Percentiles rank a stretch among this genome's conserved stretches.
These are phyloP conservation scores for Prunella strophiata DNA, from an alignment of 2,797 vertebrate species.

Conservation along the genomic window DNA sequence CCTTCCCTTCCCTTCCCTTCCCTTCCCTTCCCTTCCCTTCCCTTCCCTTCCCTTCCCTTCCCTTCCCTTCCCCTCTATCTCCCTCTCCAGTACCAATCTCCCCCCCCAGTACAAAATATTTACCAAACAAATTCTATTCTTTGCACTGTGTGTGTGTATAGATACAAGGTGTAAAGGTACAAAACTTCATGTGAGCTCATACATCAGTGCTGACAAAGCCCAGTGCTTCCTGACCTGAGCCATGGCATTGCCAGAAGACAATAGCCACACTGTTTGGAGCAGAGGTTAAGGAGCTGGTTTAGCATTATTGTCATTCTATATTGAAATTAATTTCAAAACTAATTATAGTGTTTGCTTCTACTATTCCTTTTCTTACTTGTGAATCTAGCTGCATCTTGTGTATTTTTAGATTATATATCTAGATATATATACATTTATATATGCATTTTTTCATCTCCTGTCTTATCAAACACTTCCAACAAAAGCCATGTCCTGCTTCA, in stretches of 20 bases:
- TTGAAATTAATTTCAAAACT: slow-evolving; percentile 15
- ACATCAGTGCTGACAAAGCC: not conserved
- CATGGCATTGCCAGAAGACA: not conserved
- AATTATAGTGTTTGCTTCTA: not conserved
- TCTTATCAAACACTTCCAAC: not conserved
- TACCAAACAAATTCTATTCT: not conserved
- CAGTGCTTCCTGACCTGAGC: not conserved
- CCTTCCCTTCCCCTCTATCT: not conserved
- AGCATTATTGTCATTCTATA: not conserved
- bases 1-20: no score
- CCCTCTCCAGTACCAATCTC: not conserved
- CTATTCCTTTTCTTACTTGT: not conserved
- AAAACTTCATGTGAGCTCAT: not conserved
- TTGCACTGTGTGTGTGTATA: not conserved
- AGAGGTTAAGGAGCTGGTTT: not conserved
- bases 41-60: no score
- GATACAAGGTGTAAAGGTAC: not conserved
- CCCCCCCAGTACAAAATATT: not conserved
- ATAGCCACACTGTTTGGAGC: not conserved
- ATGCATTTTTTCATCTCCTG: not conserved
- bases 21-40: no score
- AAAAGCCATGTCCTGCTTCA: slow-evolving; percentile 18
- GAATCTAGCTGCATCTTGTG: not conserved
- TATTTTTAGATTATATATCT: not conserved
- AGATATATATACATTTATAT: not conserved